These are phyloP conservation scores for Shinisaurus crocodilurus DNA, from an alignment of 2,113 vertebrate species.

Conservation along the genomic window DNA sequence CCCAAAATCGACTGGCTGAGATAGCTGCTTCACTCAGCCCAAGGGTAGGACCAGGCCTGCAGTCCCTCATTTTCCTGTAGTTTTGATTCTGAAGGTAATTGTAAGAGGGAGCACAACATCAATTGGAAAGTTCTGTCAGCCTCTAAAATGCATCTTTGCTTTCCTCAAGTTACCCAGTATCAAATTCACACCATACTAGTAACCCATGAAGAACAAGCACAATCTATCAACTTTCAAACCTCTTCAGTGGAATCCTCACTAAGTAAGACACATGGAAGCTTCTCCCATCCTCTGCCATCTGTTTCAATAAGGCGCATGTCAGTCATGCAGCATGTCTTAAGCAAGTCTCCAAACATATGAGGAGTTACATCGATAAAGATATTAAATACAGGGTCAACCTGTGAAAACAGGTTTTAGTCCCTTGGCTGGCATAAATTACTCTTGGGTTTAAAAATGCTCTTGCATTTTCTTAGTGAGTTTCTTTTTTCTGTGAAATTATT, in stretches of 20 bases:
- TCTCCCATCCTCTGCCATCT: background rate
- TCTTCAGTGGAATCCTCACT: background rate
- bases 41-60: too few species aligned
- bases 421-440: background rate
- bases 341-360: background rate
- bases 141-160: background rate
- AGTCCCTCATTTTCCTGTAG: too few species aligned
- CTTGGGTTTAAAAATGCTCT: background rate
- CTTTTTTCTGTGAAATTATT: background rate
- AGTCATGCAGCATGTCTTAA: background rate
- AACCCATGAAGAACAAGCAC: background rate
- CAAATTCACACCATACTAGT: background rate
- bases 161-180: background rate
- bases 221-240: background rate
- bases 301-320: background rate
- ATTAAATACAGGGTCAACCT: background rate
- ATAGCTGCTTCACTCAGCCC: too few species aligned
- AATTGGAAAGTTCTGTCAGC: background rate
- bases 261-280: background rate
- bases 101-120: background rate
- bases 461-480: background rate
- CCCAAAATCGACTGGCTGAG: too few species aligned
- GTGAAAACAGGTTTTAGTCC: background rate
- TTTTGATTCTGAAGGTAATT: too few species aligned
- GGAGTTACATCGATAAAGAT: background rate